Evolutionary conservation across 2,797 vertebrate genomes (phyloP), one percentile per base, ranked within the genome.

Genomic region (Smutsia temminckii): DNA sequence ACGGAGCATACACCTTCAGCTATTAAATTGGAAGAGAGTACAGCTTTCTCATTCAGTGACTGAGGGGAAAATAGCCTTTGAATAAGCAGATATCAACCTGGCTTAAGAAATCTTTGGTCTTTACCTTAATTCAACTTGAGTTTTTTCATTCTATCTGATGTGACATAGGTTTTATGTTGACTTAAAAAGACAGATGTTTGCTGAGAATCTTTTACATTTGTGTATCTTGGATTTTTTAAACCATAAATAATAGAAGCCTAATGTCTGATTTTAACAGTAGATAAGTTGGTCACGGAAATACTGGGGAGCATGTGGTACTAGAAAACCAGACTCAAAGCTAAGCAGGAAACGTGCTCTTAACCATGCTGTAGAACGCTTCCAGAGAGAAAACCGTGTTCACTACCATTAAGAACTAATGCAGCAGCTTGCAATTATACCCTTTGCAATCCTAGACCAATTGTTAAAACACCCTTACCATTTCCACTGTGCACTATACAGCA

Each of bases 151-250:
- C 27, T 83, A 42, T 6, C 14, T 53, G 21, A 27, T 21, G 40
- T 40, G 64, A 72, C 46, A 86, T 4, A 66, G 13, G 53, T 69
- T 71, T 29, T n/a, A 84, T 72, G 59, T 95, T 85, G 92, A 61
- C 29, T 80, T 92, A 64, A 93, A 95, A 74, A 91, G 51, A 93
- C 25, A 74, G 69, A 53, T 20, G 13, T 72, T 84, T 81, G 25
- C 51, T 59, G n/a, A 81, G 53, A 18, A 42, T 83, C 57, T 55
- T 8, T 90, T 85, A 23, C 20, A 42, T 51, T 21, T 64, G 9
- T 59, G 3, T 46, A 63, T 16, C 40, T 84, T 66, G 13, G n/a
- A 34, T 69, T 75, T 89, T 68, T 51, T 4, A 66, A 78, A 72
- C 42, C 29, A 42, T 42, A 79, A 95, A 16, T 27, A 40, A 42